Percentiles rank a stretch among this genome's conserved stretches.
Conservation (phyloP, 2,888 invertebrate species). For the Oxystoma pomonae region DNA sequence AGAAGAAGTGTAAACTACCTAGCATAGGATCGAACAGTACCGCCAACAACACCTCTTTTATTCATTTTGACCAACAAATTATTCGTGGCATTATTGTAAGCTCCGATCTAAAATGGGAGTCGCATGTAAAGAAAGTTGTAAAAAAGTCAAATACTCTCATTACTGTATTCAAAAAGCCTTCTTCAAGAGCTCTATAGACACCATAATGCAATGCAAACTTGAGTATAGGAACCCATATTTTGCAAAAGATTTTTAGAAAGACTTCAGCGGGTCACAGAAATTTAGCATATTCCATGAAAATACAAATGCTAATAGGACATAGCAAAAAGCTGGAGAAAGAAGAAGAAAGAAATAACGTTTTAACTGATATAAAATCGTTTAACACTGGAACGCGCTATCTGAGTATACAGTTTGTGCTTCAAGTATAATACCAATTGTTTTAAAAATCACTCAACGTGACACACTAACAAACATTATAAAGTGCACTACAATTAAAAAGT, state of each 20-base stretch:
- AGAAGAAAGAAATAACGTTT: not conserved
- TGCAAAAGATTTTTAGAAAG: not conserved
- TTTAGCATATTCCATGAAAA: not conserved
- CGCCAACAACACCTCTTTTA: not conserved
- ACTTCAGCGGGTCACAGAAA: not conserved
- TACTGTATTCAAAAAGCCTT: constrained; percentile 1
- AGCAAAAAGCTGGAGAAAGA: not conserved
- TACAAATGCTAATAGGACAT: not conserved
- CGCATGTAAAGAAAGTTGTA: not conserved
- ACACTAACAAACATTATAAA: not conserved
- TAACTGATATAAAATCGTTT: not conserved
- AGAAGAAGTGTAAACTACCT: not conserved
- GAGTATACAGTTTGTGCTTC: not conserved
- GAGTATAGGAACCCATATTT: not conserved
- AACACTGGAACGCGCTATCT: not conserved
- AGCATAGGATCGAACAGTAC: constrained; percentile 1
- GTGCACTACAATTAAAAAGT: not conserved
- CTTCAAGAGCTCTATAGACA: not conserved
- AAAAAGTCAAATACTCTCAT: not conserved
- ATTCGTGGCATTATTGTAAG: not conserved
- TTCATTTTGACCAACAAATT: not conserved
- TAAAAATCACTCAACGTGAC: not conserved
- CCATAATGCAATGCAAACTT: not conserved
- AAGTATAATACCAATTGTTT: not conserved
- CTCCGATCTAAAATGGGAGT: constrained; percentile 2